Base-by-base conservation (phyloP, 2,797 vertebrate species). In the Sus cebifrons region DNA sequence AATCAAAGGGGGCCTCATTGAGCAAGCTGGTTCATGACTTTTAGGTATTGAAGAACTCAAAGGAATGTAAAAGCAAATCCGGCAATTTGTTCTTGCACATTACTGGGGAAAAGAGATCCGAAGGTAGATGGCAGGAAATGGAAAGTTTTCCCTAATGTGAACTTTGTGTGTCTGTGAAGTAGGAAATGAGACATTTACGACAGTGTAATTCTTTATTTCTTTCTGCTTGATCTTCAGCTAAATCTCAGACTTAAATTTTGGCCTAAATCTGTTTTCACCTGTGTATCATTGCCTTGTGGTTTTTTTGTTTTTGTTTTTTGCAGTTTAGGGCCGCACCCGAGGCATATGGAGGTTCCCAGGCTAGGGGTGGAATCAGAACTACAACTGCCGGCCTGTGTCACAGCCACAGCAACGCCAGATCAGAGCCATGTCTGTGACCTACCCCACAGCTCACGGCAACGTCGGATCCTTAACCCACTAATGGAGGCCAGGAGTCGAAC, bases 191-290 rank as follows among this genome's bases (percentile, higher is more conserved):
- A 49, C 21, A 20, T 40, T 83, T 71, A 67, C 16, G n/a, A 6
- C 79, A 23, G 60, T 25, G 10, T 94, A 89, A 88, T 54, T 32
- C 40, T 85, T 88, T 29, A 68, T 92, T 97, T 97, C n/a, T n/a
- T 93, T 95, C 32, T 83, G 32, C 60, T 85, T 95, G 65, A 23
- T 91, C 32, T 93, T 86, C 93, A 77, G 7, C 36, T 75, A 89
- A 89, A 32, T 79, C 29, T 89, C 40, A 93, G 56, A 92, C 56
- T 74, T 14, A 79, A 27, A 74, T 74, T 91, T 95, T 94, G 77
- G 9, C 84, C 75, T 77, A 74, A 94, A 87, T 73, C 25, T 32
- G 29, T 86, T 87, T 49, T 36, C 75, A 16, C 75, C 36, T 94
- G 3, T 81, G 18, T 85, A 88, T 79, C 67, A 54, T 82, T 91